phyloP scores from a whole-genome alignment of 1,140 invertebrate genomes.

The Halictus rubicundus region DNA sequence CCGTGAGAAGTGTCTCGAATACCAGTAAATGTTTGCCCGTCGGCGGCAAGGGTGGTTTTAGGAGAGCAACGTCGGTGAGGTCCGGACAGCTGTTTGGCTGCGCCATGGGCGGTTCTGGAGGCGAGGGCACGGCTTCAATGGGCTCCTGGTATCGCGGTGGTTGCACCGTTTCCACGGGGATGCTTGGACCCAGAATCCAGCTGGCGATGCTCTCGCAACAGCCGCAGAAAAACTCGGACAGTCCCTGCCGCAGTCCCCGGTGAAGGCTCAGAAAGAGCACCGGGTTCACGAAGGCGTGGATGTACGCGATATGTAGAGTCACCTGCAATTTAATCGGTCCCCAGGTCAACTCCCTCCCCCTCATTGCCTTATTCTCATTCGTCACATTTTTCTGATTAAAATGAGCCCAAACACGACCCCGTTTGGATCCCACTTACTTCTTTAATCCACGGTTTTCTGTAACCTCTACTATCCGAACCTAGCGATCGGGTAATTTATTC shows the following conservation, averaged over 20 bases:
- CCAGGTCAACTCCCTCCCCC: no score
- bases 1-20: conserved; percentile 8
- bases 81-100: conserved; percentile 61
- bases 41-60: conserved; percentile 79
- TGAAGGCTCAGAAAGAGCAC: conserved; percentile 90
- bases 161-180: conserved; percentile 74
- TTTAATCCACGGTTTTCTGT: no score
- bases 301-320: conserved; percentile 92
- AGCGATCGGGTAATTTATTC: no score
- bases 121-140: conserved; percentile 70
- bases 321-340: conserved; percentile 82
- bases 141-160: conserved; percentile 67
- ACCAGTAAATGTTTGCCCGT: conserved; percentile 69
- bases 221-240: conserved; percentile 86
- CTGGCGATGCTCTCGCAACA: conserved; percentile 85
- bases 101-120: conserved; percentile 75
- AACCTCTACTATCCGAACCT: no score
- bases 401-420: no score
- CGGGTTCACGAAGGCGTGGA: conserved; percentile 93
- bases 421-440: no score
- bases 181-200: conserved; percentile 82
- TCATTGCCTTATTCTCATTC: no score
- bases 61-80: conserved; percentile 78
- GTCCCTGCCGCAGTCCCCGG: conserved; percentile 86
- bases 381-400: no score